A percentile compares a stretch with the other conserved stretches of the same genome.
Evolutionary conservation across 2,113 vertebrate genomes (phyloP).

Genomic region (Callorhinus ursinus): DNA sequence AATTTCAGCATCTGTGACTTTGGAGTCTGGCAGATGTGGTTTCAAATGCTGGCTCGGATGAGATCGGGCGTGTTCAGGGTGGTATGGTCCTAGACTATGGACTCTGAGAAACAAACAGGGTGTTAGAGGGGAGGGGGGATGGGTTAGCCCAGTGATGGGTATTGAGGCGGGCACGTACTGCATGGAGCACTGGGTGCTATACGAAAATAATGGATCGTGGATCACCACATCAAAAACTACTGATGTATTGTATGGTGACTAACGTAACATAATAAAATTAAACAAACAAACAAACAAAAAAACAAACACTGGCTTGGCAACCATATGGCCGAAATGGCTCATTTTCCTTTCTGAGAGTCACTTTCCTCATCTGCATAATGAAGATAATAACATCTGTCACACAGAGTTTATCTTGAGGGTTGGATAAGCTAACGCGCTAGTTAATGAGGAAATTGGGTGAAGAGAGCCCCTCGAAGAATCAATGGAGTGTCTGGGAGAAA

Average conservation of each 20-base stretch:
- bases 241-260: no score
- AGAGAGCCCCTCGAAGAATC: neutral
- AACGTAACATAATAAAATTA: no score
- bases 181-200: no score
- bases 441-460: neutral
- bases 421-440: neutral
- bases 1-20: neutral
- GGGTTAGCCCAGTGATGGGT: no score
- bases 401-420: neutral
- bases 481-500: neutral
- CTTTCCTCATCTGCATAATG: neutral
- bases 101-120: no score
- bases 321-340: rapidly evolving
- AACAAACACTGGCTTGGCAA: neutral
- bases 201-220: no score
- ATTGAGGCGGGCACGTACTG: no score
- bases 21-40: neutral
- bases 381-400: neutral
- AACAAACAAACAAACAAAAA: no score
- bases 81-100: no score
- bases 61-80: no score
- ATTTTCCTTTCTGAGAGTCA: neutral
- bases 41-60: neutral
- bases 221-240: no score
- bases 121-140: no score